Conservation (phyloP, 2,113 vertebrate genomes). For the Calypte anna region DNA sequence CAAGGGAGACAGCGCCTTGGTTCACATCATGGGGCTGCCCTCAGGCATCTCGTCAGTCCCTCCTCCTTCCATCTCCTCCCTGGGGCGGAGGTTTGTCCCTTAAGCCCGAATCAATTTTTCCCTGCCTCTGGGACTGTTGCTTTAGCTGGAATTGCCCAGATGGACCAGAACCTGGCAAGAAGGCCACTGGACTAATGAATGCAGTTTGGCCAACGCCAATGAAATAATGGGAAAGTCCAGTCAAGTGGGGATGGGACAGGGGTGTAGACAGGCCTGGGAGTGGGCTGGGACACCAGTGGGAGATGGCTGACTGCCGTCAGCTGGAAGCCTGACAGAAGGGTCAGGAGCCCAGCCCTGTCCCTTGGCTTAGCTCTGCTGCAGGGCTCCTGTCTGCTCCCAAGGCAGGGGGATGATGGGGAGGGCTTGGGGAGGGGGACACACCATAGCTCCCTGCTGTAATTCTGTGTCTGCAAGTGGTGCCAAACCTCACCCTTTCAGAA, state of each 20-base stretch:
- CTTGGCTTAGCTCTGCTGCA: background rate
- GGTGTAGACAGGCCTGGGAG: constrained; percentile 46
- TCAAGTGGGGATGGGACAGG: background rate
- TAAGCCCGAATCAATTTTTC: rapidly evolving
- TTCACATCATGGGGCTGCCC: background rate
- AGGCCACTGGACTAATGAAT: constrained; percentile 34
- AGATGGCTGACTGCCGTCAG: background rate
- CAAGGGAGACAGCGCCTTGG: background rate
- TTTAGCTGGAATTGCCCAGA: constrained; percentile 7
- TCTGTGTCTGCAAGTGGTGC: background rate
- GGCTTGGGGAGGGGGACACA: no score
- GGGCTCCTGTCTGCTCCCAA: background rate
- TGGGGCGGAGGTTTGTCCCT: background rate
- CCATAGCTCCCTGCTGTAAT: background rate
- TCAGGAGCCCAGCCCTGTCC: background rate
- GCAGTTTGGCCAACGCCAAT: background rate
- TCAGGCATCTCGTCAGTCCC: background rate
- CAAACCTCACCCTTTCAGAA: background rate
- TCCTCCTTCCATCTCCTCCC: background rate
- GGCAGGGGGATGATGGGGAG: rapidly evolving
- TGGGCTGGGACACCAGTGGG: constrained; percentile 8
- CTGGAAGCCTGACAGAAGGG: constrained; percentile 8
- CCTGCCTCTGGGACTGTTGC: background rate
- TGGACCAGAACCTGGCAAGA: background rate
- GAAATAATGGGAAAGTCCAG: constrained; percentile 19